phyloP scores from a whole-genome alignment of 2,797 vertebrate species.

The Benthosema pterotum region DNA sequence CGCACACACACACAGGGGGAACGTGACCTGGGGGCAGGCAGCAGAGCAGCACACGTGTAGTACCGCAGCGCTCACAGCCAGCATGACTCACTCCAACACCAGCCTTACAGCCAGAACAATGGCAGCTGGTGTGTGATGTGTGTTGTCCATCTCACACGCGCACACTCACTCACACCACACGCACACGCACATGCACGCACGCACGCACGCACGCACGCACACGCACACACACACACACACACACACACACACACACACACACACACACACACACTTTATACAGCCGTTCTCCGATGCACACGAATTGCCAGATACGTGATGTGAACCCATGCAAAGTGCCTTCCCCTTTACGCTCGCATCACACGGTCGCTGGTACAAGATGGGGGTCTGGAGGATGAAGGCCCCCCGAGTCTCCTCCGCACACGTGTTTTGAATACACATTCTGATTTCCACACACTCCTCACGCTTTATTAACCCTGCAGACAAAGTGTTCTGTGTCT shows the following conservation, averaged over 20 bases:
- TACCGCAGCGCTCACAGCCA: slow-evolving; percentile 64
- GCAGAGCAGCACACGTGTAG: slow-evolving; percentile 72
- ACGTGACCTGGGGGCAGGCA: slow-evolving; percentile 72
- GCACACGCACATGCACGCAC: slow-evolving; percentile 51
- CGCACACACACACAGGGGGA: slow-evolving; percentile 40
- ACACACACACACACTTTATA: slow-evolving; percentile 25
- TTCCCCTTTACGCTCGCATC: too few species aligned
- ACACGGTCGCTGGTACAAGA: not conserved
- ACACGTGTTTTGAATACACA: not conserved
- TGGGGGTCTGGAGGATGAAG: too few species aligned
- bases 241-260: slow-evolving; percentile 31
- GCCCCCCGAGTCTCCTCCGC: too few species aligned
- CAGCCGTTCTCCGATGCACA: slow-evolving; percentile 1
- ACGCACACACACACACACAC: not conserved
- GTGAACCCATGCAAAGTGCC: too few species aligned
- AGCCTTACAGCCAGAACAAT: slow-evolving; percentile 73
- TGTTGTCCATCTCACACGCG: slow-evolving; percentile 56
- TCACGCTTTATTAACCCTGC: slow-evolving; percentile 18
- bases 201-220: not conserved
- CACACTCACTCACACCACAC: slow-evolving; percentile 50
- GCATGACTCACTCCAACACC: slow-evolving; percentile 73
- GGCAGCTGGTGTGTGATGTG: slow-evolving; percentile 74
- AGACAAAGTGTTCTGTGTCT: not conserved
- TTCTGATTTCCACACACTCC: not conserved
- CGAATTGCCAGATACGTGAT: too few species aligned